Percentiles rank a stretch among this genome's conserved stretches.
phyloP scores from a whole-genome alignment of 2,797 vertebrate genomes.

The Phataginus tetradactyla region DNA sequence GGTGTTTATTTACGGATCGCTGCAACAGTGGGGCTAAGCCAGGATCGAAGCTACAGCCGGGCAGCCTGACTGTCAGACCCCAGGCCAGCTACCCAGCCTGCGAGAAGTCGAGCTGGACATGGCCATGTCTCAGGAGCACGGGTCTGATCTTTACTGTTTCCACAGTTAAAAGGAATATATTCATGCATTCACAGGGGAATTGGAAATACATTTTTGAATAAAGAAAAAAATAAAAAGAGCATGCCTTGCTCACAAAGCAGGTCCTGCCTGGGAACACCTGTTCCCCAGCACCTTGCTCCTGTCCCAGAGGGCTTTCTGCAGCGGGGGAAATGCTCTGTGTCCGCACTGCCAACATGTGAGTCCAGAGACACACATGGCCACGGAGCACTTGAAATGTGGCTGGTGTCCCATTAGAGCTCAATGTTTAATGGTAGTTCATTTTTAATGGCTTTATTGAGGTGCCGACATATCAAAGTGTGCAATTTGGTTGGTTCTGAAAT shows the following conservation, averaged over 20 bases:
- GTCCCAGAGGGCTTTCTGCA: rapidly evolving
- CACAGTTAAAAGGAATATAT: rapidly evolving
- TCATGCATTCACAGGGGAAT: rapidly evolving
- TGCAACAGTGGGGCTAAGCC: rapidly evolving
- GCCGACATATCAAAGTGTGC: rapidly evolving
- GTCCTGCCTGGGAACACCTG: neutral
- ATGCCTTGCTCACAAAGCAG: neutral
- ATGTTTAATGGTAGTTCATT: rapidly evolving
- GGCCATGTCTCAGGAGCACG: no score
- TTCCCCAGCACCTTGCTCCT: rapidly evolving
- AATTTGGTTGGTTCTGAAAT: rapidly evolving
- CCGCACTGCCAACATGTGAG: neutral
- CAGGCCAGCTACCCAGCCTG: rapidly evolving
- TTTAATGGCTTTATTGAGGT: neutral
- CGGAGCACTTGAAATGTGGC: rapidly evolving
- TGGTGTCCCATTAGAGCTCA: rapidly evolving
- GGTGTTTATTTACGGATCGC: rapidly evolving
- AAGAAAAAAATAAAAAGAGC: neutral
- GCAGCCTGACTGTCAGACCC: neutral
- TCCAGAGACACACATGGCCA: neutral
- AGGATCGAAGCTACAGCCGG: rapidly evolving
- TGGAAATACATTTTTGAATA: rapidly evolving
- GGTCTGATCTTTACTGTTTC: rapidly evolving
- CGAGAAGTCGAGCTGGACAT: rapidly evolving
- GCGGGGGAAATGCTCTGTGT: neutral